These are phyloP conservation scores for Drosophila azteca DNA, from an alignment of 1,140 invertebrate genomes.

Conservation along the genomic window DNA sequence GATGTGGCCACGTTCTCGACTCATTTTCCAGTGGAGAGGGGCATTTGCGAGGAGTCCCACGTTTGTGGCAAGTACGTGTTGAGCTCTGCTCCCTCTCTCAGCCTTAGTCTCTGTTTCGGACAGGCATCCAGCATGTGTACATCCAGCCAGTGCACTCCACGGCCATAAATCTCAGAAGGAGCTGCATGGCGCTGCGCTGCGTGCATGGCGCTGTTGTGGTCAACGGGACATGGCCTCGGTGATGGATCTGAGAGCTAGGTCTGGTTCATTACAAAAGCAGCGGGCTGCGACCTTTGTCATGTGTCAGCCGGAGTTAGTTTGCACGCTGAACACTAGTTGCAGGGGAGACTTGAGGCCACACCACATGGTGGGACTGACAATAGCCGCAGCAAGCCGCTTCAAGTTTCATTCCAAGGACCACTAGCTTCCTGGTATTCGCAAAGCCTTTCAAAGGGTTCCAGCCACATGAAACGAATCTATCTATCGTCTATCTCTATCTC, in stretches of 20 bases:
- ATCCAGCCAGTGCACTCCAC: conserved; percentile 10
- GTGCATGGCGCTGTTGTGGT: conserved; percentile 47
- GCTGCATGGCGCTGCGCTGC: conserved; percentile 10
- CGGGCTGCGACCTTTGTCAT: conserved; percentile 35
- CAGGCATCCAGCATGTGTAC: conserved; percentile 17
- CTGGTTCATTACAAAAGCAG: conserved; percentile 24
- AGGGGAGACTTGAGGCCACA: not conserved
- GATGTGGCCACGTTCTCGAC: conserved; percentile 30
- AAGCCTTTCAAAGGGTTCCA: no score
- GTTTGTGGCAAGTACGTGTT: conserved; percentile 63
- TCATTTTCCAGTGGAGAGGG: conserved; percentile 27
- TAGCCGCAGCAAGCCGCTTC: no score
- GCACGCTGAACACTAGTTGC: conserved; percentile 7
- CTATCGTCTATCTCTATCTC: no score
- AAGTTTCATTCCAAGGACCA: no score
- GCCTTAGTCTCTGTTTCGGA: not conserved
- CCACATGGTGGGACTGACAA: conserved; percentile 1
- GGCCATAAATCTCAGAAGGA: conserved; percentile 58
- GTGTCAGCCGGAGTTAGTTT: conserved; percentile 46
- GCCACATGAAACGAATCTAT: no score
- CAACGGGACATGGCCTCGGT: conserved; percentile 15
- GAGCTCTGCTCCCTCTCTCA: conserved; percentile 17
- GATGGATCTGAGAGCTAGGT: conserved; percentile 8
- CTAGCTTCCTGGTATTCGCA: no score
- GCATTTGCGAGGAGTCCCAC: conserved; percentile 62